Evolutionary conservation across 2,797 vertebrate species (phyloP).

Genomic region (Remorina albescens): DNA sequence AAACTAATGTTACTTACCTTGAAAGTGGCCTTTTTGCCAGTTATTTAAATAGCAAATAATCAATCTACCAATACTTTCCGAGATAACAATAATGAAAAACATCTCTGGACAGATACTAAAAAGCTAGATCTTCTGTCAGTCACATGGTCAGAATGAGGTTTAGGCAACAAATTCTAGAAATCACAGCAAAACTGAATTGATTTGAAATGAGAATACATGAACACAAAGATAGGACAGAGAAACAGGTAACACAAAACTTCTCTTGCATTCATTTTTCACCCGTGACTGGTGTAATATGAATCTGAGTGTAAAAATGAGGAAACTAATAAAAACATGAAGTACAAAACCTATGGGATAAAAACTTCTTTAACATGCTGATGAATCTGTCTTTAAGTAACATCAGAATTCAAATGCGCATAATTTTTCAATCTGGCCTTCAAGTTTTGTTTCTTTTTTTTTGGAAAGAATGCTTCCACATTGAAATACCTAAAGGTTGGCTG

Average conservation of each 20-base stretch:
- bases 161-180: conserved; percentile 9
- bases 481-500: not conserved
- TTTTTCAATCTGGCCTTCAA: not conserved
- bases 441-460: not conserved
- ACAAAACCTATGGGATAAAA: conserved; percentile 10
- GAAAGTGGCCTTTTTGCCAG: not conserved
- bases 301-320: conserved; percentile 14
- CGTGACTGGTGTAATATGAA: not conserved
- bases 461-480: not conserved
- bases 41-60: conserved; percentile 35
- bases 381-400: conserved; percentile 21
- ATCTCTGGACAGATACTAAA: conserved; percentile 5
- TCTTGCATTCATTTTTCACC: conserved; percentile 1
- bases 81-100: not conserved
- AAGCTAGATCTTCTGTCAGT: not conserved
- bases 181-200: conserved; percentile 1
- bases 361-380: not conserved
- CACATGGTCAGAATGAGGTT: not conserved
- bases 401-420: not conserved
- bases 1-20: conserved; percentile 39
- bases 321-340: conserved; percentile 9
- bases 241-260: conserved; percentile 9
- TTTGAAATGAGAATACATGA: conserved; percentile 17
- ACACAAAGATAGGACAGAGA: conserved; percentile 1
- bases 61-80: conserved; percentile 22